Percentiles rank a stretch among this genome's conserved stretches.
Conservation (phyloP, 2,797 vertebrate species). For the Chelidonichthys spinosus region DNA sequence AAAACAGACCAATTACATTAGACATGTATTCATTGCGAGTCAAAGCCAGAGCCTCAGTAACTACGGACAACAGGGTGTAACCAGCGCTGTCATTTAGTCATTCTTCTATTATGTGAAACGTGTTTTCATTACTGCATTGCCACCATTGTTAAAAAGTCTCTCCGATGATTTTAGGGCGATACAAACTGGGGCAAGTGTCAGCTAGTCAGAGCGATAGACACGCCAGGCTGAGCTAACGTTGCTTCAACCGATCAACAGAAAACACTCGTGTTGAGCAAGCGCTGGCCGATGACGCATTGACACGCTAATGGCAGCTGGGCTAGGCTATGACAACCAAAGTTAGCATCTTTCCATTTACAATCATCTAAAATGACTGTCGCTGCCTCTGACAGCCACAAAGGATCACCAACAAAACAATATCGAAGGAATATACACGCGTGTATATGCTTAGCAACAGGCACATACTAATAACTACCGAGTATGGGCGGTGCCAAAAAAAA, state of each 20-base stretch:
- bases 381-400: not conserved
- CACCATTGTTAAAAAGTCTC: not conserved
- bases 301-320: conserved; percentile 51
- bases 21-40: not conserved
- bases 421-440: not conserved
- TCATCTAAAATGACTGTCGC: not conserved
- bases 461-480: not conserved
- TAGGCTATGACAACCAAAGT: conserved; percentile 36
- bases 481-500: conserved; percentile 59
- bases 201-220: not conserved
- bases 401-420: not conserved
- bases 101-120: not conserved
- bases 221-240: conserved; percentile 31
- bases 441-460: not conserved
- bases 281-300: conserved; percentile 76
- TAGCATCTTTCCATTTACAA: conserved; percentile 31
- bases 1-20: conserved; percentile 27
- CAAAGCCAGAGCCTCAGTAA: not conserved
- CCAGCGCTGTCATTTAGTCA: not conserved
- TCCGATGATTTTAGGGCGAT: not conserved
- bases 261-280: conserved; percentile 54
- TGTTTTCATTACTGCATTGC: not conserved
- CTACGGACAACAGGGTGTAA: not conserved
- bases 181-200: not conserved
- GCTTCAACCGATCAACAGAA: conserved; percentile 28